Conservation (phyloP, 2,797 vertebrate species). For the Mus caroli region DNA sequence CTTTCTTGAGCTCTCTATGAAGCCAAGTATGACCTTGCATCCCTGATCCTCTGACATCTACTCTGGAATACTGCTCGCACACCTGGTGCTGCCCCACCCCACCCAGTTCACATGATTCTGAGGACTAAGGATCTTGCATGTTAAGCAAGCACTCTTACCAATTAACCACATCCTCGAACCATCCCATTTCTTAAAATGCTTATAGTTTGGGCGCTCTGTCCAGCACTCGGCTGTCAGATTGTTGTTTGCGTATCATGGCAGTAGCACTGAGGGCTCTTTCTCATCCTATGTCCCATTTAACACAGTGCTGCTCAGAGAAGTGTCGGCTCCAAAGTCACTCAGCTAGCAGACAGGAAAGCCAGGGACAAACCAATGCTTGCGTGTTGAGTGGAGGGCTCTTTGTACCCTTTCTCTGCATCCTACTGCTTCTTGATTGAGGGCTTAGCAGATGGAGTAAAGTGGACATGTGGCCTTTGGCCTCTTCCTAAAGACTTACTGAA, state of each 20-base stretch:
- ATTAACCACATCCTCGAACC: neutral
- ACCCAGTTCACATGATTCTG: neutral
- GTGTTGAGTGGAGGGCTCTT: neutral
- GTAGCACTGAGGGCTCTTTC: too few species aligned
- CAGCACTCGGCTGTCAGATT: neutral
- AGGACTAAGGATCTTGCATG: neutral
- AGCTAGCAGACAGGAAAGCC: neutral
- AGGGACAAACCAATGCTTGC: neutral
- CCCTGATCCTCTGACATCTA: neutral
- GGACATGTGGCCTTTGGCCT: neutral
- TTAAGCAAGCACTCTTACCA: neutral
- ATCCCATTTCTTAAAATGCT: neutral
- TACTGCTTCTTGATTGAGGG: neutral
- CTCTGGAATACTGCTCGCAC: neutral
- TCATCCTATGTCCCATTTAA: neutral
- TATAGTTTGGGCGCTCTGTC: neutral
- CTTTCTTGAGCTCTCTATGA: neutral
- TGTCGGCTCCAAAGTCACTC: neutral
- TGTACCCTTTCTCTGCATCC: neutral
- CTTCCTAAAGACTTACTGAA: neutral
- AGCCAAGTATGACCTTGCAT: neutral
- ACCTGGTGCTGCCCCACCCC: neutral
- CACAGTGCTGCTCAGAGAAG: neutral
- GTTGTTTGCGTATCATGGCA: neutral
- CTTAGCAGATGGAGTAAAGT: neutral